Evolutionary conservation across 2,888 invertebrate genomes (phyloP).

Genomic region (Drosophila dives): DNA sequence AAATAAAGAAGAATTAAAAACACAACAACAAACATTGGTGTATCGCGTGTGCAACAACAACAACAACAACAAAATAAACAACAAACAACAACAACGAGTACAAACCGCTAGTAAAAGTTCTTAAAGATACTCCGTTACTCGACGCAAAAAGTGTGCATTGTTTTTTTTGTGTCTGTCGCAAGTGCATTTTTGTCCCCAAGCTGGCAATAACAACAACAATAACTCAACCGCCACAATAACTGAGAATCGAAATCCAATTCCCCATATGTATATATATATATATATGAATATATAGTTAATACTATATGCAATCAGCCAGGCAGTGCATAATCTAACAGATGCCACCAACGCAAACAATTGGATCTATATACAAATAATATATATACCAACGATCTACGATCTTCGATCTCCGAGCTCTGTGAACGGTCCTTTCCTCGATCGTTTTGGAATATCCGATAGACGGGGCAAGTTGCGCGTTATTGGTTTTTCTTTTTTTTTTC

Average conservation of each 20-base stretch:
- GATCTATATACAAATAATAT: conserved; percentile 34
- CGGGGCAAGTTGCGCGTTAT: conserved; percentile 38
- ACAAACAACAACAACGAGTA: conserved; percentile 20
- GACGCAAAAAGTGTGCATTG: conserved; percentile 39
- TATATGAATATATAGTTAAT: conserved; percentile 7
- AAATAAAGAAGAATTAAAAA: conserved; percentile 6
- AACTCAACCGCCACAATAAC: conserved; percentile 40
- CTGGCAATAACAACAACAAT: conserved; percentile 40
- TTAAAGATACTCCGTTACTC: conserved; percentile 41
- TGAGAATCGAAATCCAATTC: conserved; percentile 12
- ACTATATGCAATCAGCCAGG: conserved; percentile 18
- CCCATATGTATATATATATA: not conserved
- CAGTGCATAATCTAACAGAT: conserved; percentile 19
- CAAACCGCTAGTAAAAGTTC: conserved; percentile 30
- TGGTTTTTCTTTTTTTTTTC: conserved; percentile 62
- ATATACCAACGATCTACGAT: conserved; percentile 20
- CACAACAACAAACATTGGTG: conserved; percentile 42
- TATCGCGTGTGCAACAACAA: conserved; percentile 52
- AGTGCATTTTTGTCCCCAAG: conserved; percentile 35
- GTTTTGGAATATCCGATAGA: conserved; percentile 48
- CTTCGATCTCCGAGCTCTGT: conserved; percentile 21
- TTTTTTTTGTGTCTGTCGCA: conserved; percentile 58
- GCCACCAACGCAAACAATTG: conserved; percentile 38
- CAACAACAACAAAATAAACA: conserved; percentile 11
- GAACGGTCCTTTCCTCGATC: conserved; percentile 12